Conservation (phyloP, 2,113 vertebrate species). For the Garra rufa region DNA sequence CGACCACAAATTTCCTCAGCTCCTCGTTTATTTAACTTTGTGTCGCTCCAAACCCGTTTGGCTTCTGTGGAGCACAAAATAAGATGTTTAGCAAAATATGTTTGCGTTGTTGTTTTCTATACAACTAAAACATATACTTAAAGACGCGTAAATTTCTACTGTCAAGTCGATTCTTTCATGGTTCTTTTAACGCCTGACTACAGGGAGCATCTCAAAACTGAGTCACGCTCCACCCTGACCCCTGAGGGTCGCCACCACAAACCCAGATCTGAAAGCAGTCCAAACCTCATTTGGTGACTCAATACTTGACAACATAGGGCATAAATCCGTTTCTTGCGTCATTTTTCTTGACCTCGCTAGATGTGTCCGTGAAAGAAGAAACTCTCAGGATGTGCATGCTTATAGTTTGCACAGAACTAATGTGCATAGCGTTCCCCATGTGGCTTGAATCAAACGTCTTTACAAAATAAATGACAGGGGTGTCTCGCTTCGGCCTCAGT, state of each 20-base stretch:
- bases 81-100: neutral
- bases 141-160: neutral
- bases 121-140: neutral
- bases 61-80: neutral
- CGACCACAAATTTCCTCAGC: constrained; percentile 49
- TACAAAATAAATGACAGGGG: constrained; percentile 43
- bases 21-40: neutral
- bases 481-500: neutral
- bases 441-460: constrained; percentile 27
- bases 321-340: too few species aligned
- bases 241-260: constrained; percentile 60
- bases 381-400: too few species aligned
- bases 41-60: neutral
- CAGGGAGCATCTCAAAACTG: constrained; percentile 59
- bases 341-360: too few species aligned
- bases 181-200: constrained; percentile 52
- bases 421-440: constrained; percentile 30
- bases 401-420: constrained; percentile 4
- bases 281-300: constrained; percentile 45
- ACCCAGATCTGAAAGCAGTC: constrained; percentile 62
- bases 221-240: constrained; percentile 65
- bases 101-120: neutral
- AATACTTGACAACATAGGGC: constrained; percentile 51
- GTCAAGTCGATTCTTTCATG: constrained; percentile 40
- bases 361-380: constrained; percentile 17